Evolutionary conservation across 2,797 vertebrate genomes (phyloP), one percentile per base, ranked within the genome.

Genomic region (Sphenopsis melanotis): DNA sequence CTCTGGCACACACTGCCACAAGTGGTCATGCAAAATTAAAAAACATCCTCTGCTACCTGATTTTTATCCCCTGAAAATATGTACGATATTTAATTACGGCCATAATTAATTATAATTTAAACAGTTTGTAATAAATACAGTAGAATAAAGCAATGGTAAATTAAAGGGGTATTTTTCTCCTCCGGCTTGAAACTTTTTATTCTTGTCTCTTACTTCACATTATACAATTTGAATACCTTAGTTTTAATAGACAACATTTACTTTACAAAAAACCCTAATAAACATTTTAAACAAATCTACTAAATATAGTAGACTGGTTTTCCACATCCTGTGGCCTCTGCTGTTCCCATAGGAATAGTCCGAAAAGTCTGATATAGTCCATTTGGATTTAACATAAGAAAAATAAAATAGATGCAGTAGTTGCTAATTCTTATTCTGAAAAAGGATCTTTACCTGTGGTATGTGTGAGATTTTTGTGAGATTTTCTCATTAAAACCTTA

Each of bases 391-490:
- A 53, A 83, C 71, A 86, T 10, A 52, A 34, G 39, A 77, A 75
- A 46, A 36, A 78, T 22, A 61, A 63, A 14, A 21, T 13, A 81
- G 15, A 42, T 79, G 12, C 6, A 47, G 7, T 39, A 26, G 21
- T 41, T 65, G 14, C 60, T 71, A 66, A 78, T 61, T 56, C 29
- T 37, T 78, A 8, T 15, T 65, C 50, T 59, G 12, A 36, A 12
- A 80, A 71, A 82, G 22, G 4, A 21, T 47, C 64, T 75, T 61
- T 9, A 27, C 11, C 24, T n/a, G 11, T 16, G 9, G 16, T 17
- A 66, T 0, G 0, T 5, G 21, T 12, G 27, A 83, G 8, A 7
- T 78, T 77, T 85, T 72, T 46, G n/a, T 26, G 8, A 10, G 7
- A 57, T 32, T 90, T 78, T 78, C 27, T 20, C 64, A 4, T 37